A percentile compares a stretch with the other conserved stretches of the same genome.
Evolutionary conservation across 2,113 vertebrate genomes (phyloP).

Genomic region (Scopus umbretta): DNA sequence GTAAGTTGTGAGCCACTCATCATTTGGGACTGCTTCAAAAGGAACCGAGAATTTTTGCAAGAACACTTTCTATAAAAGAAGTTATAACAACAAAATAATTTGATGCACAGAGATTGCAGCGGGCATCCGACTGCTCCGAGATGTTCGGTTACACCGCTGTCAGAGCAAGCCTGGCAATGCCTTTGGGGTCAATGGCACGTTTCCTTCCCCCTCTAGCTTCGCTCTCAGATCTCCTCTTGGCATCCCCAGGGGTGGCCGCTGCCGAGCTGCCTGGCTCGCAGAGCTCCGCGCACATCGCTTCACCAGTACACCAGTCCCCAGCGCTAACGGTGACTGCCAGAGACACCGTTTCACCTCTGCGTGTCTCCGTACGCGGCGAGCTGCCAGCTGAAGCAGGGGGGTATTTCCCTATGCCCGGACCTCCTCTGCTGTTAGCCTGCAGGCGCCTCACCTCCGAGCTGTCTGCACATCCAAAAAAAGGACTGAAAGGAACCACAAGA

Average conservation of each 20-base stretch:
- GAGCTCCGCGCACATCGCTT: not conserved
- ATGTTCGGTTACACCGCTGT: fast-evolving
- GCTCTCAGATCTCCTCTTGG: not conserved
- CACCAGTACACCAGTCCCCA: not conserved
- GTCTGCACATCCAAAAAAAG: fast-evolving
- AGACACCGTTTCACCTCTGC: not conserved
- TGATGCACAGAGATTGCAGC: not conserved
- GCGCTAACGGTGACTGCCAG: not conserved
- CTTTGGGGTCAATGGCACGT: not conserved
- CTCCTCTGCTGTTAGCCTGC: not conserved
- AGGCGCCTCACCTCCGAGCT: not conserved
- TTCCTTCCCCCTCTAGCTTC: not conserved
- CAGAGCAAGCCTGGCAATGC: not conserved
- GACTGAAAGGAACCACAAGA: not conserved
- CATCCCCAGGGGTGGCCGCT: not conserved
- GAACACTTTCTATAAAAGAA: not conserved
- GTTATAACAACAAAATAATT: not conserved
- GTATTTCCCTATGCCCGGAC: no score
- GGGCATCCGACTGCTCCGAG: not conserved
- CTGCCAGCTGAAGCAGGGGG: fast-evolving
- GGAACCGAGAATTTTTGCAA: not conserved
- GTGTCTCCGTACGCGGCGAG: not conserved
- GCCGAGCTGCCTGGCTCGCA: not conserved
- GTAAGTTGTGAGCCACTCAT: fast-evolving
- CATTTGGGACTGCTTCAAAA: not conserved